Evolutionary conservation across 2,113 vertebrate species (phyloP).

Genomic region (Antidorcas marsupialis): DNA sequence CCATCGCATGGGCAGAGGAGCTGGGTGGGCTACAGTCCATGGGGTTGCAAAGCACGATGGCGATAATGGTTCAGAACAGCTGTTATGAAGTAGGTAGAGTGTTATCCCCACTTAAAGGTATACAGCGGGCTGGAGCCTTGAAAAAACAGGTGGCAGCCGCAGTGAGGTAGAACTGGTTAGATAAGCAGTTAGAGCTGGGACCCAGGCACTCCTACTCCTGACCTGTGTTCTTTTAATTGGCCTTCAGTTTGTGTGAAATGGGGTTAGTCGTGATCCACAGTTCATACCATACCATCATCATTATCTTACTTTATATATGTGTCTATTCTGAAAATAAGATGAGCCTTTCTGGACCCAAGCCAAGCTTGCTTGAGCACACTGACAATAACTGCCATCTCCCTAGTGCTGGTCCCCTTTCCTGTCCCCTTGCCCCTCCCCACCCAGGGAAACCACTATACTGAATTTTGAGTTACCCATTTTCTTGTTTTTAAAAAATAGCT

Average conservation of each 20-base stretch:
- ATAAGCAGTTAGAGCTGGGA: not conserved
- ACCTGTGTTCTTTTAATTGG: fast-evolving
- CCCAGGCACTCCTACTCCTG: no score
- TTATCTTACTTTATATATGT: no score
- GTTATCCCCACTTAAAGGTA: not conserved
- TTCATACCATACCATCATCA: not conserved
- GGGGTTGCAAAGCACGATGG: not conserved
- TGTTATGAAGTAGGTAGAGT: no score
- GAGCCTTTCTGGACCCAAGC: not conserved
- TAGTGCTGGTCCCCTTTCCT: fast-evolving
- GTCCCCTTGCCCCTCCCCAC: not conserved
- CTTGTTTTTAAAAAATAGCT: not conserved
- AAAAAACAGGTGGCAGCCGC: not conserved
- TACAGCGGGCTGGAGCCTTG: not conserved
- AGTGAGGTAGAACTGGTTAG: not conserved
- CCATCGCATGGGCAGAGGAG: not conserved
- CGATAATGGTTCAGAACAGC: fast-evolving
- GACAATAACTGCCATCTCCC: no score
- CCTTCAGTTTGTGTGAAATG: not conserved
- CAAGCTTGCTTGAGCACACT: not conserved
- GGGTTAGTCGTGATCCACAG: not conserved
- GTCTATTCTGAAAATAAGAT: not conserved
- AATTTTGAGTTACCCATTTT: not conserved
- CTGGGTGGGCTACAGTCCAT: not conserved
- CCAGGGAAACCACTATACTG: not conserved